Evolutionary conservation across 2,797 vertebrate genomes (phyloP).

Genomic region (Lycodopsis pacificus): DNA sequence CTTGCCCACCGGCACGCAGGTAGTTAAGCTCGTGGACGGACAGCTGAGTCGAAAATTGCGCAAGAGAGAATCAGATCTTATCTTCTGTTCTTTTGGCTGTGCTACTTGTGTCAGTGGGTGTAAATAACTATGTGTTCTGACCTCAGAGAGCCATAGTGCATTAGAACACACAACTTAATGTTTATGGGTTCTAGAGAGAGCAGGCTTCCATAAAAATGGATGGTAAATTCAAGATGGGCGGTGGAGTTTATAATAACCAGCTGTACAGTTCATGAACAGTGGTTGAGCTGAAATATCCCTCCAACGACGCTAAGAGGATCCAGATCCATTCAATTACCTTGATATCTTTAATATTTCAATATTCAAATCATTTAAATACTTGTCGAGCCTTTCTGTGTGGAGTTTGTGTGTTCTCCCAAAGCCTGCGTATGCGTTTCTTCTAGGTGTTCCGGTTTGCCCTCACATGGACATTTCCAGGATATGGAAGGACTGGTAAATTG

Average conservation of each 20-base stretch:
- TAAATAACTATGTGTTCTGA: constrained; percentile 30
- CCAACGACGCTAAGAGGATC: constrained; percentile 18
- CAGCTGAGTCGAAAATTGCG: constrained; percentile 41
- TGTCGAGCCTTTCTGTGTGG: not conserved
- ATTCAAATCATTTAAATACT: not conserved
- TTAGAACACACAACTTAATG: constrained; percentile 20
- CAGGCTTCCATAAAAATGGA: constrained; percentile 27
- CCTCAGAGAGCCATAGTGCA: constrained; percentile 23
- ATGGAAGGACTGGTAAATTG: not conserved
- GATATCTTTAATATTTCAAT: not conserved
- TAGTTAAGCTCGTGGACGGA: constrained; percentile 28
- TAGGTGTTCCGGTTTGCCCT: constrained; percentile 11
- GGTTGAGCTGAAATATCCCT: constrained; percentile 1
- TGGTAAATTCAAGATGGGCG: constrained; percentile 14
- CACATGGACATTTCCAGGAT: constrained; percentile 10
- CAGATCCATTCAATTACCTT: not conserved
- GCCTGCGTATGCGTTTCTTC: not conserved
- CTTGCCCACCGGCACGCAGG: constrained; percentile 60
- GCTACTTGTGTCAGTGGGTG: constrained; percentile 20
- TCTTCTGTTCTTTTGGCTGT: constrained; percentile 42
- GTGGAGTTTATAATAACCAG: constrained; percentile 30
- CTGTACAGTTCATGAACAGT: constrained; percentile 27
- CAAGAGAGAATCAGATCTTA: constrained; percentile 47
- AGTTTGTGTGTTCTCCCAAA: not conserved
- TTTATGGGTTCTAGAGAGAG: constrained; percentile 17